phyloP scores from a whole-genome alignment of 2,888 invertebrate species.

The Heteromurus nitidus region DNA sequence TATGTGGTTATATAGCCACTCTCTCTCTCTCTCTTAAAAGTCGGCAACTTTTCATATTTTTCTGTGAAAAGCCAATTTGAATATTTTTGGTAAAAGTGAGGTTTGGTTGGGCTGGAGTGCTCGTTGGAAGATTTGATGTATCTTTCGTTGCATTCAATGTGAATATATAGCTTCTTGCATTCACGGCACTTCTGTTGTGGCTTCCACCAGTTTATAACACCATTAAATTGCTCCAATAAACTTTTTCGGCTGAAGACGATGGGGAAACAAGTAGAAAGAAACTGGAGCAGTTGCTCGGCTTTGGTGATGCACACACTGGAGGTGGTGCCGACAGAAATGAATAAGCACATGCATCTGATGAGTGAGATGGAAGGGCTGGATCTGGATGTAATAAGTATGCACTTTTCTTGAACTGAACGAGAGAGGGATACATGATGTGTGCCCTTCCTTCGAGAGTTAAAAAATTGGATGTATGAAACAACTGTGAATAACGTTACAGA shows the following conservation, averaged over 20 bases:
- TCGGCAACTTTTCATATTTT: too few species aligned
- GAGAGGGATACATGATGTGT: conserved; percentile 12
- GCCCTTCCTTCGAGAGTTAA: too few species aligned
- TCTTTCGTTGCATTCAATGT: too few species aligned
- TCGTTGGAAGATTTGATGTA: too few species aligned
- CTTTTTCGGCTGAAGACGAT: conserved; percentile 1
- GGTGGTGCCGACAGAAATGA: conserved; percentile 49
- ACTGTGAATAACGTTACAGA: conserved; percentile 23
- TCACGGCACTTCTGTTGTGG: conserved; percentile 22
- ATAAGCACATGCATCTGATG: conserved; percentile 21
- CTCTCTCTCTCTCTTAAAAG: too few species aligned
- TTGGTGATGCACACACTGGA: neutral
- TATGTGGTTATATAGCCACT: too few species aligned
- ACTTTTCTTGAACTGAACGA: neutral
- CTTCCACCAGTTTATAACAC: conserved; percentile 56
- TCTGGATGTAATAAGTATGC: neutral
- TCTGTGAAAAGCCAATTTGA: conserved; percentile 26
- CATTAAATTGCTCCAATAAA: conserved; percentile 60
- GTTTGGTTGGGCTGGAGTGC: too few species aligned
- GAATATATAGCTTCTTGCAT: neutral
- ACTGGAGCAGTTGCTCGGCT: conserved; percentile 33
- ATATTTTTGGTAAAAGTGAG: conserved; percentile 18
- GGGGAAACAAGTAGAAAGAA: conserved; percentile 11
- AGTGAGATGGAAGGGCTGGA: conserved; percentile 7
- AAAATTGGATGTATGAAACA: conserved; percentile 17